Evolutionary conservation across 2,797 vertebrate genomes (phyloP).

Genomic region (Mallotus villosus): DNA sequence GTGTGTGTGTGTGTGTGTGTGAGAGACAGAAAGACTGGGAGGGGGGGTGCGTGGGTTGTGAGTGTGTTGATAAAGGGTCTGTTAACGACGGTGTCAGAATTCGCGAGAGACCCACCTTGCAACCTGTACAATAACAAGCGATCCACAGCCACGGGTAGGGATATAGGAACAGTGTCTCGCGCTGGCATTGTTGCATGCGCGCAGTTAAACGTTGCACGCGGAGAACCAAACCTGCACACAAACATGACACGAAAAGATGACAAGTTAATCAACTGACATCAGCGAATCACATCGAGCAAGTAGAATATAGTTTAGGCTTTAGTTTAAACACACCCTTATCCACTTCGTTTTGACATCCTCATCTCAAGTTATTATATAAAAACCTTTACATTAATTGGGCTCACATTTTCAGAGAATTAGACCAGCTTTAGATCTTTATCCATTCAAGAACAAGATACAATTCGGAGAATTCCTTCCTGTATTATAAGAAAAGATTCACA

Average conservation of each 20-base stretch:
- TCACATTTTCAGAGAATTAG: no score
- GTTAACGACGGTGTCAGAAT: slow-evolving; percentile 19
- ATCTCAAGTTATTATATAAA: no score
- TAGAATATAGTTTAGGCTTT: background rate
- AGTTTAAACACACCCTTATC: no score
- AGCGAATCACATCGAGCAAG: background rate
- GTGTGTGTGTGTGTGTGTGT: background rate
- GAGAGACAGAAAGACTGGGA: background rate
- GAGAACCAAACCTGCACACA: slow-evolving; percentile 29
- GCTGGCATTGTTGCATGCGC: background rate
- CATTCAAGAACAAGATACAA: no score
- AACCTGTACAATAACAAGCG: slow-evolving; percentile 46
- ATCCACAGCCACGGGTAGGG: slow-evolving; percentile 28
- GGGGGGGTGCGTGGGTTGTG: slow-evolving; percentile 4
- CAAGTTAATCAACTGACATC: slow-evolving; percentile 51
- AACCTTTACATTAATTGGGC: no score
- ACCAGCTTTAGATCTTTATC: no score
- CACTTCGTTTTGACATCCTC: no score
- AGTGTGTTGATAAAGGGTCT: slow-evolving; percentile 1
- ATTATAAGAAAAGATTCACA: no score
- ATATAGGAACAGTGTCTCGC: background rate
- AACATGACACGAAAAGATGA: slow-evolving; percentile 30
- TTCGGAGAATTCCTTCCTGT: no score
- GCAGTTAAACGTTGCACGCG: slow-evolving; percentile 18
- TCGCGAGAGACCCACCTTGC: slow-evolving; percentile 45